These are phyloP conservation scores for Thumatha senex DNA, from an alignment of 2,888 invertebrate genomes.

Conservation along the genomic window DNA sequence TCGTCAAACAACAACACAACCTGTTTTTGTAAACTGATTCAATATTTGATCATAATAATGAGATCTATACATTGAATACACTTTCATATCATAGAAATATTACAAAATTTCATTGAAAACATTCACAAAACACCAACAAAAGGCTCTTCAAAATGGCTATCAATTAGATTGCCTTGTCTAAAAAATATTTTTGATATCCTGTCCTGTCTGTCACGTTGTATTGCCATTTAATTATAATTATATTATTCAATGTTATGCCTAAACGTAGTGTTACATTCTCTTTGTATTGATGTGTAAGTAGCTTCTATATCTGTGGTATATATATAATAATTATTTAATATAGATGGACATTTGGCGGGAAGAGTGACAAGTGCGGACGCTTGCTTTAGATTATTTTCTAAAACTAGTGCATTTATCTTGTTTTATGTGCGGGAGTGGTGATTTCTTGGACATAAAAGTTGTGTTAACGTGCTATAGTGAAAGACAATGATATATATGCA, in stretches of 20 bases:
- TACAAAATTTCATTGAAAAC: constrained; percentile 75
- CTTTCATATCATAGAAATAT: constrained; percentile 56
- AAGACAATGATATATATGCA: too few species aligned
- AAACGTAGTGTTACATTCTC: too few species aligned
- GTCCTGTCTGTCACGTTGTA: constrained; percentile 63
- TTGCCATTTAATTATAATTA: constrained; percentile 71
- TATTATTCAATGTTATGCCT: constrained; percentile 38
- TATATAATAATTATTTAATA: too few species aligned
- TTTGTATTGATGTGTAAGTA: too few species aligned
- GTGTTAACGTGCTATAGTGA: too few species aligned
- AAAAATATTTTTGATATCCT: constrained; percentile 78
- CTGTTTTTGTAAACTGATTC: constrained; percentile 41
- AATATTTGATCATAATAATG: constrained; percentile 36
- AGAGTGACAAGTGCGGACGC: too few species aligned
- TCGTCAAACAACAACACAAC: constrained; percentile 67
- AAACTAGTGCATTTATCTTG: too few species aligned
- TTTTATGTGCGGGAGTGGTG: too few species aligned
- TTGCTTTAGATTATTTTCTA: too few species aligned
- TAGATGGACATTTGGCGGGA: too few species aligned
- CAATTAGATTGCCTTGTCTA: constrained; percentile 79
- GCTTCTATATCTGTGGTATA: too few species aligned
- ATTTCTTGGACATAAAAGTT: too few species aligned
- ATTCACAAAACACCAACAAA: constrained; percentile 84
- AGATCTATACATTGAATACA: constrained; percentile 39
- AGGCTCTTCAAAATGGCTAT: constrained; percentile 84